Evolutionary conservation across 2,113 vertebrate species (phyloP).

Genomic region (Craseonycteris thonglongyai): DNA sequence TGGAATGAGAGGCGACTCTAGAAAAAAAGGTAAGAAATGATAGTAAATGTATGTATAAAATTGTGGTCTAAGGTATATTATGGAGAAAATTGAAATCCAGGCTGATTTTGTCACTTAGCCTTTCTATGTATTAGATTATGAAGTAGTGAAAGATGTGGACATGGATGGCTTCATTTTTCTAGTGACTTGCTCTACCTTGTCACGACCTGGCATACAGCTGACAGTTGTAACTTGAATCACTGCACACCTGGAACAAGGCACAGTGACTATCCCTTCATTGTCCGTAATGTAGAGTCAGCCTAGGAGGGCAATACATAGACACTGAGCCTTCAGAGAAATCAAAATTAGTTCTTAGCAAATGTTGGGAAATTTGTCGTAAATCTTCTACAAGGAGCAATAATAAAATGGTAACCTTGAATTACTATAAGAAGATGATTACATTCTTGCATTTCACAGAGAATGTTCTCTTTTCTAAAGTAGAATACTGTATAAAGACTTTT

Average conservation of each 20-base stretch:
- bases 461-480: background rate
- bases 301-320: background rate
- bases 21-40: background rate
- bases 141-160: background rate
- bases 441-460: background rate
- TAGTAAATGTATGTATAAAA: background rate
- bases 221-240: background rate
- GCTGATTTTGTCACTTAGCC: background rate
- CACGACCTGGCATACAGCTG: background rate
- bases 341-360: background rate
- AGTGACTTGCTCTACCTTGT: background rate
- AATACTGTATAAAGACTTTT: background rate
- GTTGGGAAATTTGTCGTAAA: background rate
- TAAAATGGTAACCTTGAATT: background rate
- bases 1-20: too few species aligned
- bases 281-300: background rate
- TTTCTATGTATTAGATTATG: background rate
- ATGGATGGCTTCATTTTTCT: background rate
- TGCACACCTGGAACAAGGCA: background rate
- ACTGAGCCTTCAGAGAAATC: background rate
- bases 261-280: accelerated
- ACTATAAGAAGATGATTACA: background rate
- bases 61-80: background rate
- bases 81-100: background rate
- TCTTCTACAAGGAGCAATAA: background rate